These are phyloP conservation scores for Tachysurus fulvidraco DNA, from an alignment of 2,113 vertebrate species.

Conservation along the genomic window DNA sequence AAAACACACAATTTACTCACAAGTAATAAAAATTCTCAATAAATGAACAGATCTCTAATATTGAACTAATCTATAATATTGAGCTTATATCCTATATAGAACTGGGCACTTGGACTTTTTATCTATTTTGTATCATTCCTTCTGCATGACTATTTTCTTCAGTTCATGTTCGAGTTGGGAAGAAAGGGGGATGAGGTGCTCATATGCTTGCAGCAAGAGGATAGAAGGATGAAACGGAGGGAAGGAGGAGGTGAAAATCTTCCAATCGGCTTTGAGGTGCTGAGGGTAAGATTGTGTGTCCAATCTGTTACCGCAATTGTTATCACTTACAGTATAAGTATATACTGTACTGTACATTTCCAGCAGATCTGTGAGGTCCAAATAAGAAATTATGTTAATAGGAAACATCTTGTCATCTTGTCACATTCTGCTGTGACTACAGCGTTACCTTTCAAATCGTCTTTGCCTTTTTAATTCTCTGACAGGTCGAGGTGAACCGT, in stretches of 20 bases:
- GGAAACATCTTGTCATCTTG: neutral
- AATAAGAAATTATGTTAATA: neutral
- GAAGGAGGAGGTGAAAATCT: slow-evolving; percentile 77
- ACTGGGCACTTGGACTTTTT: neutral
- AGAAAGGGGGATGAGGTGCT: slow-evolving; percentile 72
- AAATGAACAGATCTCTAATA: neutral
- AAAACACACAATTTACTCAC: neutral
- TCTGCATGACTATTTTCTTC: neutral
- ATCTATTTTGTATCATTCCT: neutral
- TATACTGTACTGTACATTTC: neutral
- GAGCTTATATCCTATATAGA: neutral
- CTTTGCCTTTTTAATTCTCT: neutral
- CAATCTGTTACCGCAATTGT: neutral
- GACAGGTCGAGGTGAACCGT: slow-evolving; percentile 79
- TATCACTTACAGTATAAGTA: neutral
- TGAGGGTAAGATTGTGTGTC: slow-evolving; percentile 67
- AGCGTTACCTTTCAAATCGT: neutral
- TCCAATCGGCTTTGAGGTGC: slow-evolving; percentile 79
- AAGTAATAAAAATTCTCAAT: no score
- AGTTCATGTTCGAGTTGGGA: slow-evolving; percentile 77
- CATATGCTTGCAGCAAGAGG: slow-evolving; percentile 80
- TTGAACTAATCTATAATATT: neutral
- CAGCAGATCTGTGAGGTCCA: no score
- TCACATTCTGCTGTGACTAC: neutral
- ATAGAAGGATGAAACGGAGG: slow-evolving; percentile 71